phyloP scores from a whole-genome alignment of 2,113 vertebrate genomes.

The Triplophysa tibetana region DNA sequence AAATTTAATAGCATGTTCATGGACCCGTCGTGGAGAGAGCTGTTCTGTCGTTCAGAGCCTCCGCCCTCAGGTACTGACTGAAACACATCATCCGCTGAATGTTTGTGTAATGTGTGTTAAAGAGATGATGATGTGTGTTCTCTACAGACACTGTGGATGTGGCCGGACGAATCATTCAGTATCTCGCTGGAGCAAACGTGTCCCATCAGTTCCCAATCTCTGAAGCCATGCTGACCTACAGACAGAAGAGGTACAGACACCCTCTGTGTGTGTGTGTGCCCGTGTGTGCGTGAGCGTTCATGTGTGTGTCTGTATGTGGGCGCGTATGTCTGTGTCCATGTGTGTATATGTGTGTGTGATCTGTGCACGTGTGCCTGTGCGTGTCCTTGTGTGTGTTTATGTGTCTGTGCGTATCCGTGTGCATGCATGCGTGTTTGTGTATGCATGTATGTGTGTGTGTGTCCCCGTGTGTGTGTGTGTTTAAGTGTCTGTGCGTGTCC shows the following conservation, averaged over 20 bases:
- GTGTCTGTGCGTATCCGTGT: too few species aligned
- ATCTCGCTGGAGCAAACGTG: constrained; percentile 71
- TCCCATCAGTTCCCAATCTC: constrained; percentile 82
- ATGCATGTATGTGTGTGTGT: too few species aligned
- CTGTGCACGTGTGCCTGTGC: too few species aligned
- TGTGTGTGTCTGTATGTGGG: too few species aligned
- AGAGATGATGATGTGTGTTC: neutral
- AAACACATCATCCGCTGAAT: too few species aligned
- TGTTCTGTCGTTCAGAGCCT: constrained; percentile 66
- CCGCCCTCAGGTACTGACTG: constrained; percentile 60
- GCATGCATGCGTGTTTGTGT: too few species aligned
- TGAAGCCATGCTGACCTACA: constrained; percentile 82
- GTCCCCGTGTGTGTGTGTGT: too few species aligned
- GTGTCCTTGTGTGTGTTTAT: too few species aligned
- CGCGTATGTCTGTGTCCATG: neutral
- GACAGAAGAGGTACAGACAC: constrained; percentile 64
- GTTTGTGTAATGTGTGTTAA: too few species aligned
- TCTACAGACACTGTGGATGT: constrained; percentile 63
- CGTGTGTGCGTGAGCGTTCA: neutral
- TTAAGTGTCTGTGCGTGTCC: too few species aligned
- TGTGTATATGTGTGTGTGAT: too few species aligned
- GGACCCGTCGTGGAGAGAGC: constrained; percentile 72
- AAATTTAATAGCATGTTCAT: constrained; percentile 72
- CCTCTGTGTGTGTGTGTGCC: neutral
- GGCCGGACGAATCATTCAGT: constrained; percentile 66